Evolutionary conservation across 2,797 vertebrate species (phyloP).

Genomic region (Heteromormyrus szaboi): DNA sequence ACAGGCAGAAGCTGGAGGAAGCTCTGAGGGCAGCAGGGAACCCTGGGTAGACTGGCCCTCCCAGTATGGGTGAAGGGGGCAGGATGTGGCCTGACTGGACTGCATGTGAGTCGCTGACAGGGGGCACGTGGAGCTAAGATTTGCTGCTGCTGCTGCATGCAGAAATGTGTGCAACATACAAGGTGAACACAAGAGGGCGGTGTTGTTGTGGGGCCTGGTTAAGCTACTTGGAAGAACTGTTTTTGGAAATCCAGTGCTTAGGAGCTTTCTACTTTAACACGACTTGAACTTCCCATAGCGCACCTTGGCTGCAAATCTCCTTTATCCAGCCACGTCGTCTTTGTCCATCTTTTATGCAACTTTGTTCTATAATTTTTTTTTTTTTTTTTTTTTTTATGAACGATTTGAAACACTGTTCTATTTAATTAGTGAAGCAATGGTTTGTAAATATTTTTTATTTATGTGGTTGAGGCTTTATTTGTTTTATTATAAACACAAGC

Average conservation of each 20-base stretch:
- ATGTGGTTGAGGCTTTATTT: slow-evolving; percentile 54
- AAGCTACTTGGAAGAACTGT: background rate
- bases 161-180: slow-evolving; percentile 7
- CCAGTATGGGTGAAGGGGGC: slow-evolving; percentile 13
- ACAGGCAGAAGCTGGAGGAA: slow-evolving; percentile 80
- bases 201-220: slow-evolving; percentile 3
- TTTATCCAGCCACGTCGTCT: slow-evolving; percentile 33
- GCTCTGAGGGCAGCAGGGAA: slow-evolving; percentile 65
- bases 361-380: slow-evolving; percentile 18
- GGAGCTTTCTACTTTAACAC: background rate
- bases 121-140: slow-evolving; percentile 4
- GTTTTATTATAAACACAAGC: slow-evolving; percentile 48
- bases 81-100: slow-evolving; percentile 10
- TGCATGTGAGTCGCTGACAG: background rate
- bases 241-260: background rate
- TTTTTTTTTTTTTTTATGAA: slow-evolving; percentile 40
- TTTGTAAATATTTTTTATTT: slow-evolving; percentile 71
- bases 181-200: slow-evolving; percentile 21
- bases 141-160: slow-evolving; percentile 15
- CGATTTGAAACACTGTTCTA: slow-evolving; percentile 43
- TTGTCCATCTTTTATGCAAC: slow-evolving; percentile 22
- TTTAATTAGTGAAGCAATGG: slow-evolving; percentile 57
- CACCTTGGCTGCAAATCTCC: slow-evolving; percentile 42
- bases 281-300: slow-evolving; percentile 25
- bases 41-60: slow-evolving; percentile 51